Base-by-base conservation (phyloP, 2,797 vertebrate genomes). In the Acipenser ruthenus region DNA sequence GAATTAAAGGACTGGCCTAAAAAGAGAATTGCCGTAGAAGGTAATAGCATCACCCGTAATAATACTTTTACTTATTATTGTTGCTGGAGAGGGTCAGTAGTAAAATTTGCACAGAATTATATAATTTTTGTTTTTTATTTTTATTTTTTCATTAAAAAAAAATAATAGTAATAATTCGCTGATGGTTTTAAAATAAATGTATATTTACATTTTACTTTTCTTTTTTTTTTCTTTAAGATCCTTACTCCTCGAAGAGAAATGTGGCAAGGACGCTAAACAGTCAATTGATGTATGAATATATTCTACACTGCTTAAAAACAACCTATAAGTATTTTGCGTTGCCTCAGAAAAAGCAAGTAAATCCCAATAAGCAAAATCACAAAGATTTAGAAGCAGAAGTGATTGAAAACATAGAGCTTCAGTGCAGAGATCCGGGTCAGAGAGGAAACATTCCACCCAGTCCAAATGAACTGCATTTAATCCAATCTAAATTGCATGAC, bases 1-100 rank as follows among this genome's bases (percentile, higher is more conserved):
- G 95, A 97, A 77, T 86, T 86, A 50, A 97, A 97, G 85, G 94
- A 97, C 78, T 98, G 95, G 95, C 94, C 95, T 47, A 97, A 95
- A 83, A 97, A 95, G 68, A 92, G 94, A 73, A 93, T 98, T 66
- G 94, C 95, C 74, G 83, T 97, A 63, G 95, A 98, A 86, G 95
- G 95, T 98, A 88, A 62, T 6, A 62, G 37, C 37, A 37, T 37
- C 37, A 37, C 37, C 4, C 37, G 37, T 37, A 37, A 37, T 37
- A 37, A 37, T 37, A 37, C 37, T 37, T 37, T 37, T 5, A 37
- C 37, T 37, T 37, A 9, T 55, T 55, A 55, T 10, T 55, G 53
- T 55, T 10, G 53, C 53, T 10, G 9, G 53, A 10, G 53, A 10
- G 53, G n/a, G 6, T 55, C 10, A 10, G 7, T 55, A n/a, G 53